These are phyloP conservation scores for Miniopterus natalensis DNA, from an alignment of 2,113 vertebrate genomes.

Conservation along the genomic window DNA sequence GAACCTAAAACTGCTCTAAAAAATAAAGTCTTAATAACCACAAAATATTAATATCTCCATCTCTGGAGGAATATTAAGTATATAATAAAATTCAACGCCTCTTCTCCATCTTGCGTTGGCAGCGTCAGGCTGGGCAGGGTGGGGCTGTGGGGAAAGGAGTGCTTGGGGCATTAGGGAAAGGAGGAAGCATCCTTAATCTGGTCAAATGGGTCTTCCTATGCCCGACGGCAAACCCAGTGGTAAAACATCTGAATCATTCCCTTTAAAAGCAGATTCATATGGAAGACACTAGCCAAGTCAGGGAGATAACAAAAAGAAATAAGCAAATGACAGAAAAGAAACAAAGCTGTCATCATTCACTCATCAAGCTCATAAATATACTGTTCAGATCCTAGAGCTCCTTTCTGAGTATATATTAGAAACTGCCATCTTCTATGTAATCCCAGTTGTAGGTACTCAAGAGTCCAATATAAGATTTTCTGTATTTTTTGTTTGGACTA, in stretches of 20 bases:
- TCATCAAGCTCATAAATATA: neutral
- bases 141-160: rapidly evolving
- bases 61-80: slow-evolving; percentile 1
- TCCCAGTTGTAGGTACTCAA: neutral
- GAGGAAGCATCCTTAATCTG: neutral
- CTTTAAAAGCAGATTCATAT: slow-evolving; percentile 23
- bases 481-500: neutral
- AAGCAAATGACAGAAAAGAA: slow-evolving; percentile 24
- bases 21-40: neutral
- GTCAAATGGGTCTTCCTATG: neutral
- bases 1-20: neutral
- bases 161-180: neutral
- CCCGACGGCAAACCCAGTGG: neutral
- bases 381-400: neutral
- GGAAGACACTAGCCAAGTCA: neutral
- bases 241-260: slow-evolving; percentile 16
- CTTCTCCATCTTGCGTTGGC: neutral
- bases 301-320: slow-evolving; percentile 6
- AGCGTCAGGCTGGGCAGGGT: neutral
- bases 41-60: neutral
- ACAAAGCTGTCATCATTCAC: neutral
- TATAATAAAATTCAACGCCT: neutral
- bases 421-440: neutral
- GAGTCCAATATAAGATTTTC: neutral
- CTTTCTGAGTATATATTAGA: slow-evolving; percentile 37